Evolutionary conservation across 2,888 invertebrate genomes (phyloP).

Genomic region (Lapara coniferarum): DNA sequence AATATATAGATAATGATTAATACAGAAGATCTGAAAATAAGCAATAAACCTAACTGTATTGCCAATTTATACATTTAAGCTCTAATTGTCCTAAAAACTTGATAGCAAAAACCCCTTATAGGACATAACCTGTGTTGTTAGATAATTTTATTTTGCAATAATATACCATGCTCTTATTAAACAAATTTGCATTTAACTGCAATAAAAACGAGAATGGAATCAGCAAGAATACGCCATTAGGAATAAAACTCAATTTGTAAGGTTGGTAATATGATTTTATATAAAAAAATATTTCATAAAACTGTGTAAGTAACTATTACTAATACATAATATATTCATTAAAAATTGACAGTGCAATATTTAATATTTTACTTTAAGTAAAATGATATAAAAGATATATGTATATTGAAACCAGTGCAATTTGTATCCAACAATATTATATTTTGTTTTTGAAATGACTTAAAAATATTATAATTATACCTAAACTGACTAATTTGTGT

Average conservation of each 20-base stretch:
- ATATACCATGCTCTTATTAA: constrained; percentile 8
- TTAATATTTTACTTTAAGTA: constrained; percentile 78
- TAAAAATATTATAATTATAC: constrained; percentile 44
- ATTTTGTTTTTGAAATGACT: constrained; percentile 47
- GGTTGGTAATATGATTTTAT: constrained; percentile 19
- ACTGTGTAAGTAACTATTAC: constrained; percentile 18
- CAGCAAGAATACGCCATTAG: constrained; percentile 19
- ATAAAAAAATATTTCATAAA: constrained; percentile 5
- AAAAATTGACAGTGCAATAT: constrained; percentile 75
- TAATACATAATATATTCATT: constrained; percentile 21
- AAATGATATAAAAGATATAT: constrained; percentile 61
- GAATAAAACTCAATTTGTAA: constrained; percentile 21
- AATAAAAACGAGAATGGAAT: constrained; percentile 16
- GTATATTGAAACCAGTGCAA: constrained; percentile 31
- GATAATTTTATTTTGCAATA: not conserved
- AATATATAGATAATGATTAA: constrained; percentile 6
- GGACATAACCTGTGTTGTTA: constrained; percentile 2
- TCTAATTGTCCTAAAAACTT: constrained; percentile 4
- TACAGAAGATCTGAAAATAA: constrained; percentile 16
- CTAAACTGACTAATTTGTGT: constrained; percentile 44
- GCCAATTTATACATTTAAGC: constrained; percentile 20
- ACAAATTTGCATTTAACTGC: constrained; percentile 16
- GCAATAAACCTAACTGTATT: constrained; percentile 23
- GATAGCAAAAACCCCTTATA: not conserved
- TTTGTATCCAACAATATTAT: constrained; percentile 37